Evolutionary conservation across 2,888 invertebrate genomes (phyloP).

Genomic region (Portevinia maculata): DNA sequence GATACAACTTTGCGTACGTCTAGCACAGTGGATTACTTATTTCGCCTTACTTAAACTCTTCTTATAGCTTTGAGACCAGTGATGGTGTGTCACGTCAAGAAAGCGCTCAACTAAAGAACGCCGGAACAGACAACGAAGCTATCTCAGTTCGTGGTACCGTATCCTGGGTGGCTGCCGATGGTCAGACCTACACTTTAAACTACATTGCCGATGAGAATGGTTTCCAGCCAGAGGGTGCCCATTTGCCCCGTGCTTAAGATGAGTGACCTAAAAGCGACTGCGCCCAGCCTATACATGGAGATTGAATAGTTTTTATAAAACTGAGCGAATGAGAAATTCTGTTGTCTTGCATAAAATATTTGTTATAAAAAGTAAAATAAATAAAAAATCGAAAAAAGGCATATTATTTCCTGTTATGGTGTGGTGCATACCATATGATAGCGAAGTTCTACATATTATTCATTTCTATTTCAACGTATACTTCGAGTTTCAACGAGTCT

Average conservation of each 20-base stretch:
- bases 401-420: neutral
- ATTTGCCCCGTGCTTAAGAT: slow-evolving; percentile 77
- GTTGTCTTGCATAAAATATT: slow-evolving; percentile 17
- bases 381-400: slow-evolving; percentile 10
- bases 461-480: too few relatives aligned
- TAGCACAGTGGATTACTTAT: slow-evolving; percentile 56
- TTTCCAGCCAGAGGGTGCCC: slow-evolving; percentile 83
- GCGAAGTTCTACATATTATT: too few relatives aligned
- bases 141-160: slow-evolving; percentile 82
- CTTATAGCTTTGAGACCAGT: slow-evolving; percentile 81
- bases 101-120: slow-evolving; percentile 82
- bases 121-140: slow-evolving; percentile 82
- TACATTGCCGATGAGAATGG: slow-evolving; percentile 85
- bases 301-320: slow-evolving; percentile 62
- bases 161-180: slow-evolving; percentile 83
- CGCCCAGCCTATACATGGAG: neutral
- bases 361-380: slow-evolving; percentile 30
- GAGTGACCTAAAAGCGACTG: neutral
- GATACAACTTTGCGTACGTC: slow-evolving; percentile 79
- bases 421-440: too few relatives aligned
- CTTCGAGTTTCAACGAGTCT: too few relatives aligned
- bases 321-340: slow-evolving; percentile 33
- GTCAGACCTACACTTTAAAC: slow-evolving; percentile 82
- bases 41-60: slow-evolving; percentile 1
- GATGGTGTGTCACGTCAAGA: slow-evolving; percentile 82